These are phyloP conservation scores for Hyposmocoma kahamanoa DNA, from an alignment of 1,140 invertebrate genomes.

Conservation along the genomic window DNA sequence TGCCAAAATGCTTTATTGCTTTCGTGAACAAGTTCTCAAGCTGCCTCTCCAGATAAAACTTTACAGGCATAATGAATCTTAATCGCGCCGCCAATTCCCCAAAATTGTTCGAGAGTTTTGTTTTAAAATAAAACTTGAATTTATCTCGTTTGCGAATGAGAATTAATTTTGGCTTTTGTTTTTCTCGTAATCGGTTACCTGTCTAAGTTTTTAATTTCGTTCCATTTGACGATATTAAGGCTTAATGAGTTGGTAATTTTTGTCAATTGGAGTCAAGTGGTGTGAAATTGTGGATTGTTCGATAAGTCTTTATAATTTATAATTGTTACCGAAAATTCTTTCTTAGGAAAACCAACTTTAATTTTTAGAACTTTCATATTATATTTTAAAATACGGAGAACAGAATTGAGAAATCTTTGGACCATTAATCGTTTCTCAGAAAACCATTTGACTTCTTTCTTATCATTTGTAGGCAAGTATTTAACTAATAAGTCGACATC, in stretches of 20 bases:
- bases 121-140: slow-evolving; percentile 59
- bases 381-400: too few species aligned
- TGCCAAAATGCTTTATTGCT: slow-evolving; percentile 67
- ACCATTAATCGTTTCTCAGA: too few species aligned
- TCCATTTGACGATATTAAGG: slow-evolving; percentile 13
- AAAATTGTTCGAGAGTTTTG: slow-evolving; percentile 58
- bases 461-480: too few species aligned
- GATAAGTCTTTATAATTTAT: background rate
- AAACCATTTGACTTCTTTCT: too few species aligned
- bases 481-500: too few species aligned
- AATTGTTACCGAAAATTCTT: too few species aligned
- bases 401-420: too few species aligned
- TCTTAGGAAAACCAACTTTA: too few species aligned
- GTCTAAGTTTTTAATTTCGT: slow-evolving; percentile 43
- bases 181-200: slow-evolving; percentile 50
- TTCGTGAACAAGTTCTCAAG: slow-evolving; percentile 38
- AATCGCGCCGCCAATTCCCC: slow-evolving; percentile 53
- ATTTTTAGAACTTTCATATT: too few species aligned
- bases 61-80: slow-evolving; percentile 67
- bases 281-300: background rate
- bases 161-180: slow-evolving; percentile 62
- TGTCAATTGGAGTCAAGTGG: slow-evolving; percentile 4
- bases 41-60: slow-evolving; percentile 58
- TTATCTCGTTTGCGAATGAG: slow-evolving; percentile 46
- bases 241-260: slow-evolving; percentile 4